Evolutionary conservation across 2,113 vertebrate species (phyloP).

Genomic region (Hyperopisus bebe): DNA sequence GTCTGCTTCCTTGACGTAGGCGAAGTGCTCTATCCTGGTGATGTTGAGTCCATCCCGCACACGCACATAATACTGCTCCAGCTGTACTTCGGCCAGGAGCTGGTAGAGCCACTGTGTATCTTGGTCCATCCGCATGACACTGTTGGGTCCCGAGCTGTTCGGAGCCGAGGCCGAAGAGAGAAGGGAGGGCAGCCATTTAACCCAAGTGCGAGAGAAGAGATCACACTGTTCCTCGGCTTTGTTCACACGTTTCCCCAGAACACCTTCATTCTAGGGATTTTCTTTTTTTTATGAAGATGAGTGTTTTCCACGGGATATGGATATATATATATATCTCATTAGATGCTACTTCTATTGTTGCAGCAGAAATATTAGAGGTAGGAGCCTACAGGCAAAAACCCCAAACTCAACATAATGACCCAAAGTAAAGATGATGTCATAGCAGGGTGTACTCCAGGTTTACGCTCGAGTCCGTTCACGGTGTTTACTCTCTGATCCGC

Average conservation of each 20-base stretch:
- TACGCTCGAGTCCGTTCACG: neutral
- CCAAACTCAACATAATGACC: neutral
- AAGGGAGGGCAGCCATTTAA: neutral
- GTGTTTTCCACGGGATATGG: neutral
- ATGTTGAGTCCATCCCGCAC: constrained; percentile 77
- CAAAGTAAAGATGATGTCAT: neutral
- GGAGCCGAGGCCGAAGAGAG: neutral
- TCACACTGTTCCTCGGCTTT: neutral
- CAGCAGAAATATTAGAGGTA: neutral
- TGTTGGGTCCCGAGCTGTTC: constrained; percentile 22
- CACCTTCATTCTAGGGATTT: neutral
- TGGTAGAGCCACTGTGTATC: constrained; percentile 70
- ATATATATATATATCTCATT: neutral
- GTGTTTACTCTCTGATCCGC: neutral
- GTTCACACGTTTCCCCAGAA: neutral
- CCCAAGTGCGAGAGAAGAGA: neutral
- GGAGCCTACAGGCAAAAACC: neutral
- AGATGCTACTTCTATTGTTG: neutral
- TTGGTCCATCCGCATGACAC: constrained; percentile 67
- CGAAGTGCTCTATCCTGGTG: constrained; percentile 71
- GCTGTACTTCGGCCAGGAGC: constrained; percentile 70
- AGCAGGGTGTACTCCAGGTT: neutral
- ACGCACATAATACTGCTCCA: constrained; percentile 74
- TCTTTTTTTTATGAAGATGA: neutral
- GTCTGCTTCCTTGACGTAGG: constrained; percentile 73